Evolutionary conservation across 30 jellyfish, hydroid and myxozoan genomes (phyloP), one percentile per base, ranked within the genome.

Genomic region (Chironex yamaguchii): DNA sequence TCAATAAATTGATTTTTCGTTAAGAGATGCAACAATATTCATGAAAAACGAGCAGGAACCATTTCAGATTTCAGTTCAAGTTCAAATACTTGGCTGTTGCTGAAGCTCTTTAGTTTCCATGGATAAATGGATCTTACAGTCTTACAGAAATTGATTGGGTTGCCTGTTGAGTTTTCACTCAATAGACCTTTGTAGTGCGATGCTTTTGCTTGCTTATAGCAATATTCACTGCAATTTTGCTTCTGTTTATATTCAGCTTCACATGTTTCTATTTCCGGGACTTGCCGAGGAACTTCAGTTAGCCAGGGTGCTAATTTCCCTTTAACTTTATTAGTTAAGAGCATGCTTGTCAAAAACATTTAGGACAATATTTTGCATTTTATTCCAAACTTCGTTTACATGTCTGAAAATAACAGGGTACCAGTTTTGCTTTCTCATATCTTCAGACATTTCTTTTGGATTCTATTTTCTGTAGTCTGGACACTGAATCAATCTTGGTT

Each of bases 301-400:
- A 71, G 86, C 92, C 96, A 85, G 69, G 96, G 92, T 6, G 91
- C 86, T 50, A n/a, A 3, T 34, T 62, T 82, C 63, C 92, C 96
- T 77, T 70, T 73, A 4, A 74, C 76, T 29, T 48, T 85, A 58
- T 85, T 85, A 49, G 50, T 12, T 20, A 0, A 76, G 96, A 48
- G 96, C 92, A 84, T 85, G 92, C 75, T 58, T 73, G 86, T 85
- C 70, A 48, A 72, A 73, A 33, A 36, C 54, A 49, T 74, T 66
- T 22, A 82, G 17, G 36, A 85, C 48, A 33, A 50, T 85, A 26
- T 62, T 31, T 30, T 79, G 89, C 22, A 73, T 1, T 62, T 79
- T 0, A 0, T 79, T 79, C 90, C 25, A 27, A 23, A n/a, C 0
- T 1, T 50, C 0, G 34, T 11, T 13, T 71, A 78, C 85, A 34